phyloP scores from a whole-genome alignment of 2,888 invertebrate species.

The Tinea trinotella region DNA sequence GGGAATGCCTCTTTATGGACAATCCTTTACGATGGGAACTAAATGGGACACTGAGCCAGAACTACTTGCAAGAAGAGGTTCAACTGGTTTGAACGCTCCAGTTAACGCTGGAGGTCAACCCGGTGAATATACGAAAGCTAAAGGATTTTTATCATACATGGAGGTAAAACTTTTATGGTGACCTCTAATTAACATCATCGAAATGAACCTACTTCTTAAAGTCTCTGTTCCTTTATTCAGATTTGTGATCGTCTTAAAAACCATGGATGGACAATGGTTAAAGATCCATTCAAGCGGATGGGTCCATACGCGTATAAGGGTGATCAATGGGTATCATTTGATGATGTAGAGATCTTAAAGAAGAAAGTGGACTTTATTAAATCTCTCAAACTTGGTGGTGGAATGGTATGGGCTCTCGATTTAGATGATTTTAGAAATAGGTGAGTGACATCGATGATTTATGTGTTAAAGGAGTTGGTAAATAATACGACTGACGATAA shows the following conservation, averaged over 20 bases:
- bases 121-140: conserved; percentile 88
- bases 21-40: conserved; percentile 78
- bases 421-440: conserved; percentile 87
- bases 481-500: neutral
- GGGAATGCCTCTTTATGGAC: conserved; percentile 93
- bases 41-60: conserved; percentile 30
- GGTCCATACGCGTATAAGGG: conserved; percentile 91
- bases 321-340: conserved; percentile 93
- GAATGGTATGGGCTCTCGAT: conserved; percentile 93
- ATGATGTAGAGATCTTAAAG: conserved; percentile 84
- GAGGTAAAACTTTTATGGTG: no score
- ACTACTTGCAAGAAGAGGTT: conserved; percentile 65
- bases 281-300: conserved; percentile 83
- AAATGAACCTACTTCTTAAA: no score
- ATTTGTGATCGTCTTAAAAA: conserved; percentile 87
- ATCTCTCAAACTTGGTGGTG: conserved; percentile 84
- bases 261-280: conserved; percentile 84
- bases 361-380: conserved; percentile 86
- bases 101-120: conserved; percentile 85
- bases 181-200: no score
- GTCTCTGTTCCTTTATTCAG: conserved; percentile 57
- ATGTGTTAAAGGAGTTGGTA: neutral
- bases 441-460: conserved; percentile 29
- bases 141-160: conserved; percentile 90
- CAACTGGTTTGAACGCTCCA: conserved; percentile 80